These are phyloP conservation scores for Pterophyllum scalare DNA, from an alignment of 2,113 vertebrate species.

Conservation along the genomic window DNA sequence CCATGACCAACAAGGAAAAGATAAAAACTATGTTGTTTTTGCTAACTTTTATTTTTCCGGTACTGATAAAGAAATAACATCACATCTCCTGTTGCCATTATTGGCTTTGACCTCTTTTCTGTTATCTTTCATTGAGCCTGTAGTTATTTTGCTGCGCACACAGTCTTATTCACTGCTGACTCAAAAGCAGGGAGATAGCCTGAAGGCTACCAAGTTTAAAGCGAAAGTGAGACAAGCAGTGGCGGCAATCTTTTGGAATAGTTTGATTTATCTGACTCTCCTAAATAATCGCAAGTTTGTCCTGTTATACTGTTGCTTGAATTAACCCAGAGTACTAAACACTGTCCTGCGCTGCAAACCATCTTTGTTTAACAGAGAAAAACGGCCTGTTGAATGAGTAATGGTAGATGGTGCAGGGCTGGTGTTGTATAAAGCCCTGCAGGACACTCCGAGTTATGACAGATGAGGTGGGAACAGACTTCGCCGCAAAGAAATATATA, in stretches of 20 bases:
- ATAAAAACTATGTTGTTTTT: not conserved
- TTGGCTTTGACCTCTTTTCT: not conserved
- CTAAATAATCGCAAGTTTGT: not conserved
- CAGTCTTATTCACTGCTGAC: constrained; percentile 9
- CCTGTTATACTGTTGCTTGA: not conserved
- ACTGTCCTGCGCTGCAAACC: not conserved
- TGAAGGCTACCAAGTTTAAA: not conserved
- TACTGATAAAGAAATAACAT: not conserved
- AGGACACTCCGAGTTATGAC: constrained; percentile 48
- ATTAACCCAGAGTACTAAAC: not conserved
- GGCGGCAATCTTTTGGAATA: not conserved
- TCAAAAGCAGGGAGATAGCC: constrained; percentile 24
- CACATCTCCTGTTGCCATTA: not conserved
- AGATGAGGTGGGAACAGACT: constrained; percentile 53
- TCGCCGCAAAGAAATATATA: constrained; percentile 36
- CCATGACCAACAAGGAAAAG: not conserved
- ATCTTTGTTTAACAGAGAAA: constrained; percentile 16
- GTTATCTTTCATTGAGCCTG: constrained; percentile 10
- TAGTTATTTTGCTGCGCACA: constrained; percentile 10
- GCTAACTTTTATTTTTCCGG: not conserved
- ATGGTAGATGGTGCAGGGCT: constrained; percentile 41
- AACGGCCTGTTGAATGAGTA: constrained; percentile 46
- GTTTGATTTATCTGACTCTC: not conserved
- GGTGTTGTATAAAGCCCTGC: constrained; percentile 38
- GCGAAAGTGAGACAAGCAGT: not conserved